Evolutionary conservation across 2,113 vertebrate genomes (phyloP), one percentile per base, ranked within the genome.

Genomic region (Amblyopsis rosae): DNA sequence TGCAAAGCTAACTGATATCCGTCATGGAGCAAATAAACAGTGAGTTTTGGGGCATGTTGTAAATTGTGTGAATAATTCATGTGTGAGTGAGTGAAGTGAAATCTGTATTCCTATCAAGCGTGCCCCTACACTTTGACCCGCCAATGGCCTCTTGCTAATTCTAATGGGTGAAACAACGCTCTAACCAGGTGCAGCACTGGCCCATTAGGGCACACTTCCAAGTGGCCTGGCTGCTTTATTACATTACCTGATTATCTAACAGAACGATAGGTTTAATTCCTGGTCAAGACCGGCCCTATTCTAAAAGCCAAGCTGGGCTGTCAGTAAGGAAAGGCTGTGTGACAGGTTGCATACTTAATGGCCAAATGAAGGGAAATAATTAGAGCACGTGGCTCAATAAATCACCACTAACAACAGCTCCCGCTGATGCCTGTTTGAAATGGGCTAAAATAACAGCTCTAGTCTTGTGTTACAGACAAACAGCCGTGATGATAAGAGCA

Each of bases 351-450:
- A 45, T 62, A 69, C 48, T 71, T 77, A 77, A 83, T 73, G 56
- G 55, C 63, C 80, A 78, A 74, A 80, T 83, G 80, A 80, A 77
- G 72, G 35, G 12, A 70, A 72, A 84, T 81, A 69, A 83, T 83
- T 82, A 82, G 57, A 78, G 56, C 1, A 33, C 51, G 67, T 57
- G 62, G 56, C 67, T 63, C 59, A 67, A 81, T 86, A 86, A 86
- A 84, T 78, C 73, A 82, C 58, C 46, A 64, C 48, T 80, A 93
- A 91, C 92, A 94, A 92, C 91, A 93, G 94, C 90, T 92, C 93
- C 92, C 81, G 89, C 91, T 70, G 73, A 84, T 69, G 75, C 53
- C 53, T 72, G 46, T 70, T 51, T 94, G 93, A 93, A 93, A 93
- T 91, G 87, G 92, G 92, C 88, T 91, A 94, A 93, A 94, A 94